Conservation (phyloP, 2,888 invertebrate genomes). For the Fragum whitleyi region DNA sequence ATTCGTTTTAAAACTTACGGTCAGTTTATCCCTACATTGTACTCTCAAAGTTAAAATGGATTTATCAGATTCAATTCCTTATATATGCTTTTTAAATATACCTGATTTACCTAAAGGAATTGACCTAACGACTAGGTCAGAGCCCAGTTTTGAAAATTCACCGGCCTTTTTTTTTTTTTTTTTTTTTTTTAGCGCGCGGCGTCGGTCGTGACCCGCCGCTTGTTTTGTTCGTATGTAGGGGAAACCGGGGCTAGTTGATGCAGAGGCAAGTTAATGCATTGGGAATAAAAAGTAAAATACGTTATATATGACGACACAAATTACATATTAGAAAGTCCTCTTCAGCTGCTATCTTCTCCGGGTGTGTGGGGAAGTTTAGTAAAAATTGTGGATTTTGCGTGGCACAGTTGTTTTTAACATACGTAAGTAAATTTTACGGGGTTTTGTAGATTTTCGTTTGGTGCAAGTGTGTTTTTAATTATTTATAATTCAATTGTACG, state of each 20-base stretch:
- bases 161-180: no score
- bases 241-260: conserved; percentile 11
- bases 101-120: no score
- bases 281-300: not conserved
- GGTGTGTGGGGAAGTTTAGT: not conserved
- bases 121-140: no score
- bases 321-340: not conserved
- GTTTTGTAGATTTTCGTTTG: not conserved
- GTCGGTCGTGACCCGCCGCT: no score
- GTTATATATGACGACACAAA: not conserved
- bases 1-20: no score
- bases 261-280: not conserved
- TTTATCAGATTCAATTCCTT: no score
- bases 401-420: not conserved
- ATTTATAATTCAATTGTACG: not conserved
- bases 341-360: not conserved
- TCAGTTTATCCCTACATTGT: no score
- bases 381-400: not conserved
- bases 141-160: no score
- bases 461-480: not conserved
- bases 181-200: no score
- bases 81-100: no score
- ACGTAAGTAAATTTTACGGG: not conserved
- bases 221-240: no score
- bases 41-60: no score